Base-by-base conservation (phyloP, 2,888 invertebrate genomes). In the Hipparchia semele region DNA sequence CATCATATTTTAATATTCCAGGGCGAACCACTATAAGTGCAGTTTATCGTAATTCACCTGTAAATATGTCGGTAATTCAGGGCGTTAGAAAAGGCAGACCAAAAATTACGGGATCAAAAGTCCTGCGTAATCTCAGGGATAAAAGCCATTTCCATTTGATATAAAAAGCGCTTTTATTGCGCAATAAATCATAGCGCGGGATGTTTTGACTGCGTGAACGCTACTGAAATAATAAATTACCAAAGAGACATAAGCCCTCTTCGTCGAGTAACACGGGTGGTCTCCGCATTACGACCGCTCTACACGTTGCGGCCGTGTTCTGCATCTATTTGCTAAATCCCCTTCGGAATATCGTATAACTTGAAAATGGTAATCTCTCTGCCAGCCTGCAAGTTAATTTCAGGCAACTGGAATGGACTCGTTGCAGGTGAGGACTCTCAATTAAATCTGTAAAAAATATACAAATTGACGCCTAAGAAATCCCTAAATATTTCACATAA, bases 191-290 rank as follows among this genome's bases (percentile, higher is more conserved):
- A 94, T 91, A 80, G 79, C 75, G 86, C 87, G 90, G 92, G 90
- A 90, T 93, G 94, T 93, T 93, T 90, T 93, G 94, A 92, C 92
- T 90, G 84, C 75, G 77, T 86, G 85, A 85, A 82, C 82, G 80
- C 80, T 86, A 86, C 91, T 89, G 91, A 90, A 92, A 93, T 91
- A 92, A 92, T 94, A 93, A 92, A 93, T 92, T 91, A 89, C 84
- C 83, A 81, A 86, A 84, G 87, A 90, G 91, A 90, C 89, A 85
- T 84, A 82, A 87, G 87, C 87, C 86, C 88, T 87, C 88, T 87
- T 83, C 81, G 80, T 82, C 85, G 51, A 33, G 56, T 87, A 87
- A 77, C 85, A 82, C 89, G 91, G 93, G 94, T 92, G 93, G 93
- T 94, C 93, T 80, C 73, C 78, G 77, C 80, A 79, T 80, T 78